Percentiles rank a stretch among this genome's conserved stretches.
Evolutionary conservation across 1,140 invertebrate species (phyloP).

Genomic region (Habropoda laboriosa): DNA sequence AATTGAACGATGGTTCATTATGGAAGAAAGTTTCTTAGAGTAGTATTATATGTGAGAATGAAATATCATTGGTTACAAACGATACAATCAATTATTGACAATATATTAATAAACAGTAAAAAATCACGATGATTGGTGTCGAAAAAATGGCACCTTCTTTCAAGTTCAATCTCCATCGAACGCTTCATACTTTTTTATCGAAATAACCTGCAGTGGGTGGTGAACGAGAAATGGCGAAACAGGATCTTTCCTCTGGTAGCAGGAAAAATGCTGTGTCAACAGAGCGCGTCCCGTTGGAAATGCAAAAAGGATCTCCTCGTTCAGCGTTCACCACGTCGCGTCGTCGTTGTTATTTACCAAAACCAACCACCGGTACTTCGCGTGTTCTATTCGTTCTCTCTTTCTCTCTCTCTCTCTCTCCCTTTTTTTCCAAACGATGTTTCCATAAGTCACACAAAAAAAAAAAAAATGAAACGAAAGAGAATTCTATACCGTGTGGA

Average conservation of each 20-base stretch:
- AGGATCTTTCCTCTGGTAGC: not conserved
- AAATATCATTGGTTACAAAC: no score
- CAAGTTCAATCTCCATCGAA: not conserved
- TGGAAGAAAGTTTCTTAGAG: no score
- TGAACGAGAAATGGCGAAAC: not conserved
- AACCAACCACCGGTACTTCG: slow-evolving; percentile 18
- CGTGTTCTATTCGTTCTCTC: not conserved
- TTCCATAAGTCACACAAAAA: not conserved
- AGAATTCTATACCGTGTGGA: no score
- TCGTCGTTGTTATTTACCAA: slow-evolving; percentile 31
- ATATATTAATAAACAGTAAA: no score
- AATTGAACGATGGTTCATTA: no score
- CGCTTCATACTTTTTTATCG: not conserved
- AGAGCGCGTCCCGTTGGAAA: slow-evolving; percentile 11
- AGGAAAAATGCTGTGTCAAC: slow-evolving; percentile 27
- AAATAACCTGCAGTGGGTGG: slow-evolving; percentile 10
- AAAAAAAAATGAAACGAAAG: not conserved
- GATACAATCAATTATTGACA: no score
- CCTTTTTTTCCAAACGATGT: not conserved
- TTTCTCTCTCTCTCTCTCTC: not conserved
- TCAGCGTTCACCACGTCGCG: not conserved
- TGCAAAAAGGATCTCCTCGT: slow-evolving; percentile 32
- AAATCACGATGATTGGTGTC: no score
- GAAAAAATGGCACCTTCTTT: no score
- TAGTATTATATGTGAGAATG: no score